These are phyloP conservation scores for Melanophora roralis DNA, from an alignment of 2,888 invertebrate genomes.

Conservation along the genomic window DNA sequence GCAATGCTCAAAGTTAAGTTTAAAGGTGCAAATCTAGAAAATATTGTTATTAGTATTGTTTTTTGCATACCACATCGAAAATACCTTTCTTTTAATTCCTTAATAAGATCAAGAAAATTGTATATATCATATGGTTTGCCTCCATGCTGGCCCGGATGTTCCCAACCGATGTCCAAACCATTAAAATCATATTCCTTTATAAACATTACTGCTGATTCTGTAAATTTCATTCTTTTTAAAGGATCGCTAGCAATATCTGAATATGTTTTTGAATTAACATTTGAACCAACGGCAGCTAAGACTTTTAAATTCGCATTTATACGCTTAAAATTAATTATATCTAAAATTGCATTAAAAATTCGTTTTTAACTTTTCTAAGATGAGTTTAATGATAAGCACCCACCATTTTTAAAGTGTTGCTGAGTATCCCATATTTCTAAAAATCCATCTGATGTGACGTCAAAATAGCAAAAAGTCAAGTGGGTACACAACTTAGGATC, in stretches of 20 bases:
- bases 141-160: constrained; percentile 84
- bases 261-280: constrained; percentile 93
- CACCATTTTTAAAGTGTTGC: constrained; percentile 45
- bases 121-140: constrained; percentile 70
- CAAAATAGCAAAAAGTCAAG: constrained; percentile 69
- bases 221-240: constrained; percentile 83
- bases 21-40: too few relatives aligned
- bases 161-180: constrained; percentile 95
- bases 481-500: constrained; percentile 68
- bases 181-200: constrained; percentile 89
- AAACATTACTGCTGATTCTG: constrained; percentile 85
- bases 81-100: constrained; percentile 66
- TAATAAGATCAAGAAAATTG: constrained; percentile 62
- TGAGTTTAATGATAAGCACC: too few relatives aligned
- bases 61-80: constrained; percentile 30
- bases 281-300: constrained; percentile 87
- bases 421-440: constrained; percentile 64
- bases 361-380: too few relatives aligned
- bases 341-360: too few relatives aligned
- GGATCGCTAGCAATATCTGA: constrained; percentile 87
- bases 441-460: constrained; percentile 65
- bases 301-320: too few relatives aligned
- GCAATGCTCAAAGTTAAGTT: too few relatives aligned
- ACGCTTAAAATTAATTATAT: too few relatives aligned
- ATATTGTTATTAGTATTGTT: neutral